These are phyloP conservation scores for Galaxea fascicularis DNA, from an alignment of 92 coral and sea anemone species.

Conservation along the genomic window DNA sequence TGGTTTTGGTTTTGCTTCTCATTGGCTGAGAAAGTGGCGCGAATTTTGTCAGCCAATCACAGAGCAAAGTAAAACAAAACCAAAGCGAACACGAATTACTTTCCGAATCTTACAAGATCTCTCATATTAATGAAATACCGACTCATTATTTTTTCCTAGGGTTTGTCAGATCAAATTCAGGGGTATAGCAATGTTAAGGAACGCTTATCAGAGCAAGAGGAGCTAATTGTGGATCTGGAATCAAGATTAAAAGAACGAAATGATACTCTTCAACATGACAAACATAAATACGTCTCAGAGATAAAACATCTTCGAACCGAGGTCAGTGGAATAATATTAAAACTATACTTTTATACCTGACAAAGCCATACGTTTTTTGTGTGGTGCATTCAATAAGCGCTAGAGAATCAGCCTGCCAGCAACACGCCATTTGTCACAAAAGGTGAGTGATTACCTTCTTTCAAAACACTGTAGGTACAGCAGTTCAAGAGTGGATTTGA, in stretches of 20 bases:
- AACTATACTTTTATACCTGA: background rate
- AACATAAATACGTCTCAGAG: conserved; percentile 85
- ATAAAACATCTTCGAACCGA: conserved; percentile 91
- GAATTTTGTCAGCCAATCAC: no score
- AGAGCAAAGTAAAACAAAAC: no score
- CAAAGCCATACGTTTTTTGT: background rate
- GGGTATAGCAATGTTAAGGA: conserved; percentile 81
- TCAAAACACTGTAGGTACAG: conserved; percentile 64
- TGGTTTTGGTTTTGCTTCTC: no score
- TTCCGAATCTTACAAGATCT: no score
- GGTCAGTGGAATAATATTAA: conserved; percentile 48
- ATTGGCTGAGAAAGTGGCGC: no score
- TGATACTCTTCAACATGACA: conserved; percentile 88
- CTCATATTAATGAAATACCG: no score
- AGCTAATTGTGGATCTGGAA: conserved; percentile 85
- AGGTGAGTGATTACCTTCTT: no score
- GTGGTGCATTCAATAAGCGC: background rate
- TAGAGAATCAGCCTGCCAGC: no score
- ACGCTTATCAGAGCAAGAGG: conserved; percentile 76
- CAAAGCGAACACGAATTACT: no score
- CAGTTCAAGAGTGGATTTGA: conserved; percentile 83
- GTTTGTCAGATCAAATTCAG: conserved; percentile 84
- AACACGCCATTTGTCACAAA: background rate
- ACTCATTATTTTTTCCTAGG: conserved; percentile 41
- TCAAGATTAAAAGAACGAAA: conserved; percentile 82